Conservation (phyloP, 2,888 invertebrate genomes). For the Meteorus colon region DNA sequence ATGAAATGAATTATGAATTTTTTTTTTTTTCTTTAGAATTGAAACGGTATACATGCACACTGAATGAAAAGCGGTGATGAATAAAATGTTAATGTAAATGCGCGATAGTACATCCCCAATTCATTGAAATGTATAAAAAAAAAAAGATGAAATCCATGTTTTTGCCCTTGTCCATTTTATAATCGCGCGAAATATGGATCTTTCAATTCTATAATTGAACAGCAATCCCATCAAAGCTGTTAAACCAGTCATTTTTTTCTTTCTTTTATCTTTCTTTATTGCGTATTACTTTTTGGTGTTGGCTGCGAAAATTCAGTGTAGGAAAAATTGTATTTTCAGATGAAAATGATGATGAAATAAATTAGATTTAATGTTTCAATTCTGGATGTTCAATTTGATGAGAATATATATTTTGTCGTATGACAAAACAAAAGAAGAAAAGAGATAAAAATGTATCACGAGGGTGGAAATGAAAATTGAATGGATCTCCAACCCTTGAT, state of each 20-base stretch:
- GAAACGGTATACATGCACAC: neutral
- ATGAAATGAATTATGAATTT: conserved; percentile 15
- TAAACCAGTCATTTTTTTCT: neutral
- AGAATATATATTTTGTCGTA: conserved; percentile 5
- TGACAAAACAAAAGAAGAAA: neutral
- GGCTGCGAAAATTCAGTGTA: neutral
- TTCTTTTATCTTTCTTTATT: neutral
- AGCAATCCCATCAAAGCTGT: neutral
- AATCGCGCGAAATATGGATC: neutral
- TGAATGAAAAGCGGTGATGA: neutral
- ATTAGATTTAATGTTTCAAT: neutral
- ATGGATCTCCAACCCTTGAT: conserved; percentile 65
- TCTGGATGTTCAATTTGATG: conserved; percentile 2
- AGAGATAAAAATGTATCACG: neutral
- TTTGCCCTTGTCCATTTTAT: neutral
- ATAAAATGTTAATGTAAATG: conserved; percentile 18
- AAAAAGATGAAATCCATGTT: neutral
- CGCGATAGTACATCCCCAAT: conserved; percentile 25
- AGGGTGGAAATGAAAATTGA: conserved; percentile 38
- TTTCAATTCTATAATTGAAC: conserved; percentile 9
- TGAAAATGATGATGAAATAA: conserved; percentile 37
- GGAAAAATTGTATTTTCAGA: conserved; percentile 43
- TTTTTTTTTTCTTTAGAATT: neutral
- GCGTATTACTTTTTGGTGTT: neutral
- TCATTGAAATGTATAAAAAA: neutral